Conservation (phyloP, 1,140 invertebrate species). For the Parapsyche elsis region DNA sequence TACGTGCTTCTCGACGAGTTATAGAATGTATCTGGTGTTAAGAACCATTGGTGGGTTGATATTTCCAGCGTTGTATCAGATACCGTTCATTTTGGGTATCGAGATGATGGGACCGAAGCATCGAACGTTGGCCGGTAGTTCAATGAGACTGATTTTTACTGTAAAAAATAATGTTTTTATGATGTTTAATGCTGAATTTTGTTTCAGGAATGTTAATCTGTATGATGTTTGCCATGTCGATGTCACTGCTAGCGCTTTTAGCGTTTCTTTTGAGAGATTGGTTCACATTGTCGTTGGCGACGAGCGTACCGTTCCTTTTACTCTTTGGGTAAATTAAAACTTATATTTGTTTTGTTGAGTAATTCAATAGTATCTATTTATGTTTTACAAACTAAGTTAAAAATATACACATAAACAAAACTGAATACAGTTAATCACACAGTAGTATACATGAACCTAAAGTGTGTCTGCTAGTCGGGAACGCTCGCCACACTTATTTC, state of each 20-base stretch:
- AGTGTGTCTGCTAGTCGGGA: too few species aligned
- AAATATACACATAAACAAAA: too few species aligned
- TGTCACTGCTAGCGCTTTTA: constrained; percentile 73
- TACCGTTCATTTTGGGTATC: constrained; percentile 76
- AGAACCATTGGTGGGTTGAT: constrained; percentile 76
- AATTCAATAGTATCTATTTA: too few species aligned
- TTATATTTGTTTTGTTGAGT: too few species aligned
- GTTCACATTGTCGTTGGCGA: constrained; percentile 75
- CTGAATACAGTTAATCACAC: too few species aligned
- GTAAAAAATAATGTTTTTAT: not conserved
- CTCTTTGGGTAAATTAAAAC: constrained; percentile 68
- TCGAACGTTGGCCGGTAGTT: constrained; percentile 71
- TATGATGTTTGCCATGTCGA: constrained; percentile 75
- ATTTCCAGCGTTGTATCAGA: constrained; percentile 78
- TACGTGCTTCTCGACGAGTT: constrained; percentile 76
- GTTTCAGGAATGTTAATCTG: constrained; percentile 71
- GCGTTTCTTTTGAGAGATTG: constrained; percentile 74
- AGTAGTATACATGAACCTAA: too few species aligned
- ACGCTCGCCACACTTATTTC: too few species aligned
- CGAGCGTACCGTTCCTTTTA: constrained; percentile 75
- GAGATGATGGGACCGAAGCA: constrained; percentile 77
- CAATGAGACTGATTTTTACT: not conserved
- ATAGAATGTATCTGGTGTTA: constrained; percentile 72
- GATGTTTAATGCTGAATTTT: not conserved
- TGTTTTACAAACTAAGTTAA: too few species aligned